Percentiles rank a stretch among this genome's conserved stretches.
Evolutionary conservation across 35 echinoderm and acorn worm species (phyloP).

Genomic region (Apostichopus californicus): DNA sequence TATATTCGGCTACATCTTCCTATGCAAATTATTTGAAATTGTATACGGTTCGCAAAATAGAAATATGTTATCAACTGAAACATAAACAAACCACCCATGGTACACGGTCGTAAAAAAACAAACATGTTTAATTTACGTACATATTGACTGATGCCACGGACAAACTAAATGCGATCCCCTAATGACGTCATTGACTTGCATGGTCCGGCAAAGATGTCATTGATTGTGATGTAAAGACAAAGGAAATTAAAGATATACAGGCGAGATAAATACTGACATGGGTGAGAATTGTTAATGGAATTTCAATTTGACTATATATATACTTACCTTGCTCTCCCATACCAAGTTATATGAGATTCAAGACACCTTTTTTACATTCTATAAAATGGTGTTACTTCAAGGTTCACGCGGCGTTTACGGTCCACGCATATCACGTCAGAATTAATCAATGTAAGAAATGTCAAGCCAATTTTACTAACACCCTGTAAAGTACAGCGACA

Average conservation of each 20-base stretch:
- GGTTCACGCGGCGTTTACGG: not conserved
- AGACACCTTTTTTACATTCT: not conserved
- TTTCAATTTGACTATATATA: not conserved
- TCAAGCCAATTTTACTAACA: not conserved
- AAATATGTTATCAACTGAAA: too few species aligned
- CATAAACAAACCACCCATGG: too few species aligned
- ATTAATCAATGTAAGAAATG: not conserved
- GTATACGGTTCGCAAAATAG: too few species aligned
- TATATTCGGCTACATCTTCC: too few species aligned
- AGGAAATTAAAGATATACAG: not conserved
- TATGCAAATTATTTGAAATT: too few species aligned
- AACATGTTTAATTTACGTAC: too few species aligned
- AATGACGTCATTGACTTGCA: not conserved
- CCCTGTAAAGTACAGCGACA: too few species aligned
- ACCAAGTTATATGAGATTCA: not conserved
- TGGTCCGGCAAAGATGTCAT: not conserved
- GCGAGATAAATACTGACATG: not conserved
- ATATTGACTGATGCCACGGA: too few species aligned
- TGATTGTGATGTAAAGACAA: not conserved
- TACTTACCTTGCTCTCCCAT: not conserved
- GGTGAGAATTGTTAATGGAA: not conserved
- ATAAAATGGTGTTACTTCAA: not conserved
- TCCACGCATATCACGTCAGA: not conserved
- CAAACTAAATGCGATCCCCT: too few species aligned
- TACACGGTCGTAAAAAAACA: too few species aligned